Percentiles rank a stretch among this genome's conserved stretches.
These are phyloP conservation scores for Rynchops niger DNA, from an alignment of 2,113 vertebrate species.

Conservation along the genomic window DNA sequence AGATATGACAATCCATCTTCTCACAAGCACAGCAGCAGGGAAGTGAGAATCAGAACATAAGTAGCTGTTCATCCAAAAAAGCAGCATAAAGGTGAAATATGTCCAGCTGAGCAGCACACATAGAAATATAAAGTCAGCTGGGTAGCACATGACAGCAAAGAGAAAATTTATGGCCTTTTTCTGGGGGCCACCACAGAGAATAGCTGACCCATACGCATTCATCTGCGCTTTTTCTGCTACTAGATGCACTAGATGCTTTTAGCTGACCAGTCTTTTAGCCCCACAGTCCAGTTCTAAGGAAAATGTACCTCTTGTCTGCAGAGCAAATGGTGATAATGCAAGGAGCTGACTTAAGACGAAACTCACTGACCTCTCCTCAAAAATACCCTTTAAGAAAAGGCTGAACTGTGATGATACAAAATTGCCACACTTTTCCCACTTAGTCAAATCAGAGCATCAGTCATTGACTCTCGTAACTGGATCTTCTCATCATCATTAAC, in stretches of 20 bases:
- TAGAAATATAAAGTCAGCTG: not conserved
- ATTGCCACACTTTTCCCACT: not conserved
- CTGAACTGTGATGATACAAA: not conserved
- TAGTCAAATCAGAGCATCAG: not conserved
- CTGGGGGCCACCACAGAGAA: not conserved
- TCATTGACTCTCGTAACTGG: not conserved
- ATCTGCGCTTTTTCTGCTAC: not conserved
- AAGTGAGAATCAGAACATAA: not conserved
- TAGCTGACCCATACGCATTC: not conserved
- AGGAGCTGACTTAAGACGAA: not conserved
- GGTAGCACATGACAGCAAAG: not conserved
- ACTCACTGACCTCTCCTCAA: not conserved
- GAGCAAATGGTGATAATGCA: not conserved
- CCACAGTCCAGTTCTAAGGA: not conserved
- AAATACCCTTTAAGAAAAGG: not conserved
- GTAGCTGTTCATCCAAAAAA: not conserved
- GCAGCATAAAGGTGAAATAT: not conserved
- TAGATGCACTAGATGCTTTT: not conserved
- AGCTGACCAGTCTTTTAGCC: not conserved
- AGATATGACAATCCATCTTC: not conserved
- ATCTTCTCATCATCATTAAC: not conserved
- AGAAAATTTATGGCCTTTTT: not conserved
- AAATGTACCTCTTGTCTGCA: not conserved
- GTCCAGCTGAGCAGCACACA: not conserved
- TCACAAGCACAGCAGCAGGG: not conserved